Evolutionary conservation across 92 coral and sea anemone species (phyloP), one percentile per base, ranked within the genome.

Genomic region (Actinernus sp.): DNA sequence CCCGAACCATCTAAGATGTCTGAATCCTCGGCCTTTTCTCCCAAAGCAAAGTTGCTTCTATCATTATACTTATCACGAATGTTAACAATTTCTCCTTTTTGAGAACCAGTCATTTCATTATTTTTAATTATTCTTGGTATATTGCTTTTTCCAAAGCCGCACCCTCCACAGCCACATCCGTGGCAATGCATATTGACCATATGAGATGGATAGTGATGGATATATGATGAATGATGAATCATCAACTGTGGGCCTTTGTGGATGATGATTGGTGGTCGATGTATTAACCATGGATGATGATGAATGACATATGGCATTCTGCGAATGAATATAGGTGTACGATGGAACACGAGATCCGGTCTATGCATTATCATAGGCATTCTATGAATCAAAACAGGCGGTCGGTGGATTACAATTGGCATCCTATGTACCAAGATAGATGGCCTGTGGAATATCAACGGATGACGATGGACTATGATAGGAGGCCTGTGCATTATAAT

Each of bases 401-500:
- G 95, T 37, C 97, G 92, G 65, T 87, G 99, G 61, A 91, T 87
- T 61, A 95, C 80, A 17, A 95, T 92, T 25, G 99, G 97, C 79
- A 93, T 88, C 11, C 99, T 92, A 46, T 88, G 99, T 0, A 95
- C 90, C 22, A 95, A 57, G 41, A 95, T 76, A 20, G 99, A 96
- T 30, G 99, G 92, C 50, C 97, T 87, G 83, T 91, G 97, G 41
- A 91, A 87, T 55, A 95, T 62, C 48, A 91, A 78, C 29, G 99
- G 99, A 24, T 92, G 95, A 38, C 99, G 93, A 54, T 95, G 99
- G 45, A 95, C 94, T 38, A 95, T 74, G 71, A 95, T 65, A 30
- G 96, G 96, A 54, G 97, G 92, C 62, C 99, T 86, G 82, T 95
- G 99, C 17, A 95, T 90, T 51, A 95, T 85, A 61, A 95, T 91